Percentiles rank a stretch among this genome's conserved stretches.
Conservation (phyloP, 2,797 vertebrate species). For the Momotus momota region DNA sequence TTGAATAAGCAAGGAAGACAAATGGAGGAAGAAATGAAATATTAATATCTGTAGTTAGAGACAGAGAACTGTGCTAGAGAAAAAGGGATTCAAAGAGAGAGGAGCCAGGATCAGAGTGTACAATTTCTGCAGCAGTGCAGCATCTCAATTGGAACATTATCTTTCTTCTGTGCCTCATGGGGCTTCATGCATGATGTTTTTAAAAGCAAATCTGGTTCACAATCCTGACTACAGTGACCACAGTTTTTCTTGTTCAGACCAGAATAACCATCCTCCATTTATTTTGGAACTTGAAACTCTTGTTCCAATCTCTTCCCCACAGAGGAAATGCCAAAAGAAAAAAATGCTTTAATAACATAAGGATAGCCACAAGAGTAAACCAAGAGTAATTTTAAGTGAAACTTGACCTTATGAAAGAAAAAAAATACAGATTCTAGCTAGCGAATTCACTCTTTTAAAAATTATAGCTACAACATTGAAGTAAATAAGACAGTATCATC, state of each 20-base stretch:
- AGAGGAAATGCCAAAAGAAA: conserved; percentile 58
- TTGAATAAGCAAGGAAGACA: conserved; percentile 65
- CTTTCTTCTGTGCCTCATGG: not conserved
- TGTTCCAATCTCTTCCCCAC: conserved; percentile 28
- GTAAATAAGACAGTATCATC: conserved; percentile 8
- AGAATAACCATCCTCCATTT: conserved; percentile 57
- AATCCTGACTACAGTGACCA: conserved; percentile 7
- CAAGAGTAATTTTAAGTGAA: conserved; percentile 43
- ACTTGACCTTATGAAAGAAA: conserved; percentile 65
- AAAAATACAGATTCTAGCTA: conserved; percentile 50
- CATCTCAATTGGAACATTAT: not conserved
- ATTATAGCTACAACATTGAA: conserved; percentile 33
- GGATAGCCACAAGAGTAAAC: conserved; percentile 50
- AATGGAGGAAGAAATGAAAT: conserved; percentile 60
- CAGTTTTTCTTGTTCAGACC: conserved; percentile 63
- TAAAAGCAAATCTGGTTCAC: conserved; percentile 18
- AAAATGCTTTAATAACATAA: conserved; percentile 49
- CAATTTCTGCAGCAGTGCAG: not conserved
- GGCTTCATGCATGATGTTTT: not conserved
- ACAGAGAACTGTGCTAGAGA: not conserved
- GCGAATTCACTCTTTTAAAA: conserved; percentile 28
- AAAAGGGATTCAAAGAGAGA: conserved; percentile 24
- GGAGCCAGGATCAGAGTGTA: not conserved
- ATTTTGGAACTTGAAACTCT: conserved; percentile 49
- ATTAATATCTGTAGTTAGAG: conserved; percentile 48